Conservation (phyloP, 2,797 vertebrate species). For the Enteromius afrohamiltoni region DNA sequence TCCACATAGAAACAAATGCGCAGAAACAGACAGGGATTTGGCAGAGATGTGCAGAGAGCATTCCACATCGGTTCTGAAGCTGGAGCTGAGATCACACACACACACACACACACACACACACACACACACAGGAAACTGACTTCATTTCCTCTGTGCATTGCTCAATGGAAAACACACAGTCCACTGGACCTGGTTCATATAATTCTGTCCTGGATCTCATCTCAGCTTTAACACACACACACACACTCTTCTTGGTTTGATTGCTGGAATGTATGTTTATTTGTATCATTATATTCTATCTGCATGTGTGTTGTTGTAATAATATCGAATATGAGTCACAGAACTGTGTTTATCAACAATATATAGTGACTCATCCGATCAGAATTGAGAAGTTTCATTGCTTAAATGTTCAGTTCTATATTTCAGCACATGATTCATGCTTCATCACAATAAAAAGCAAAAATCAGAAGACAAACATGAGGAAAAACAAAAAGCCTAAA, state of each 20-base stretch:
- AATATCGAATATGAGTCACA: background rate
- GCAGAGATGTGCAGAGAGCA: constrained; percentile 18
- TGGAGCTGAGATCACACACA: background rate
- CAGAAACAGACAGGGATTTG: constrained; percentile 12
- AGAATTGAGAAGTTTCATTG: background rate
- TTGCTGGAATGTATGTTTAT: background rate
- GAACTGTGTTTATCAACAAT: background rate
- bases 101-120: constrained; percentile 8
- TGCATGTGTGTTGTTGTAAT: background rate
- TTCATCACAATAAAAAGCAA: background rate
- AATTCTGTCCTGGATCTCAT: constrained; percentile 31
- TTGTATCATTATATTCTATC: background rate
- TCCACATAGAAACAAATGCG: constrained; percentile 12
- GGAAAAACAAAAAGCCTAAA: background rate
- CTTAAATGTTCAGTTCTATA: background rate
- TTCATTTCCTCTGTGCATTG: constrained; percentile 54
- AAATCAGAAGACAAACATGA: background rate
- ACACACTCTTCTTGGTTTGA: background rate
- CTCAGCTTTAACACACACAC: constrained; percentile 6
- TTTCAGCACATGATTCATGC: background rate
- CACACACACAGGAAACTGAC: constrained; percentile 52
- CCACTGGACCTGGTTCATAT: constrained; percentile 19
- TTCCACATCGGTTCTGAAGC: constrained; percentile 31
- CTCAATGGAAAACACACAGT: constrained; percentile 50
- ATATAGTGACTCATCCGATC: background rate